Conservation (phyloP, 1,140 invertebrate genomes). For the Drosophila mojavensis region DNA sequence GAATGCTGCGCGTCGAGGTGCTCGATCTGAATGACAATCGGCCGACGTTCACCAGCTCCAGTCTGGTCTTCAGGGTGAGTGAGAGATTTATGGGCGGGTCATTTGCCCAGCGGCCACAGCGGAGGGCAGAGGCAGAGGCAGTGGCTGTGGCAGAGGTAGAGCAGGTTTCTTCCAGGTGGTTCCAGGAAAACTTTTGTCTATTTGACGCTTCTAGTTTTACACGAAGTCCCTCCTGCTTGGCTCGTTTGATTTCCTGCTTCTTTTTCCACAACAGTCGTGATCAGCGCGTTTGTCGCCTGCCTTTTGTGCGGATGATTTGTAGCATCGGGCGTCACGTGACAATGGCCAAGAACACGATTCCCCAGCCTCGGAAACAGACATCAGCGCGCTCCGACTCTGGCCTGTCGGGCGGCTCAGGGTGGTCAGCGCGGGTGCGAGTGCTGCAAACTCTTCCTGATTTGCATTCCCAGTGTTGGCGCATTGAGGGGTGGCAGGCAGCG, state of each 20-base stretch:
- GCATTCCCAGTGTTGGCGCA: slow-evolving; percentile 1
- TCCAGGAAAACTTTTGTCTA: slow-evolving; percentile 77
- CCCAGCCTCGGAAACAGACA: slow-evolving; percentile 34
- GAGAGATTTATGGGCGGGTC: slow-evolving; percentile 59
- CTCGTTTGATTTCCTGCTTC: slow-evolving; percentile 34
- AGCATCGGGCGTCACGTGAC: slow-evolving; percentile 78
- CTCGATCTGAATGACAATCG: slow-evolving; percentile 95
- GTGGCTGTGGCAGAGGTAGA: background rate
- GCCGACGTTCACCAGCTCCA: slow-evolving; percentile 95
- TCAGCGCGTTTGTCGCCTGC: slow-evolving; percentile 70
- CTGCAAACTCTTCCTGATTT: slow-evolving; percentile 16
- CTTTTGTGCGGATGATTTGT: slow-evolving; percentile 82
- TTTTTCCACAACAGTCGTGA: slow-evolving; percentile 51
- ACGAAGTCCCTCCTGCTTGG: slow-evolving; percentile 29
- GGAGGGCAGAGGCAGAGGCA: too few relatives aligned
- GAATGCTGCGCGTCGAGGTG: slow-evolving; percentile 93
- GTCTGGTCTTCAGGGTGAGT: slow-evolving; percentile 92
- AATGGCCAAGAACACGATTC: slow-evolving; percentile 83
- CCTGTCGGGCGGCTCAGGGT: slow-evolving; percentile 1
- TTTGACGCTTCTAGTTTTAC: slow-evolving; percentile 82
- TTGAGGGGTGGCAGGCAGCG: background rate
- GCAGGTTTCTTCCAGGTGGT: slow-evolving; percentile 25
- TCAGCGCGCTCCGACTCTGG: background rate
- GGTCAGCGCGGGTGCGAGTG: slow-evolving; percentile 4
- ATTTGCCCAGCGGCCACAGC: slow-evolving; percentile 1